Conservation (phyloP, 1,140 invertebrate species). For the Coptotermes formosanus region DNA sequence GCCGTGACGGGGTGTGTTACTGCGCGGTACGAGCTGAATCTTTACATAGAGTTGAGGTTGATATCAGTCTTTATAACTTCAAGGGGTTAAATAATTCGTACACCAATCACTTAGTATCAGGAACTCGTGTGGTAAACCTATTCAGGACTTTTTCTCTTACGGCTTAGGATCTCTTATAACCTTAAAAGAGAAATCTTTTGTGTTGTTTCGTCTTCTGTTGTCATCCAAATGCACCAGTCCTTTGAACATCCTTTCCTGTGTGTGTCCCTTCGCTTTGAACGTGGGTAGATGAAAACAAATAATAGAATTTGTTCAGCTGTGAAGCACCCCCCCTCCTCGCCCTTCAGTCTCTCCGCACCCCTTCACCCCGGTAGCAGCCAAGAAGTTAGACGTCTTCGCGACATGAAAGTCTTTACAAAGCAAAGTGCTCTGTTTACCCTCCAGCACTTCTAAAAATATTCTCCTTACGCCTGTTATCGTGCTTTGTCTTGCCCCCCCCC, state of each 20-base stretch:
- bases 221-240: background rate
- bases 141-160: no score
- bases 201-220: background rate
- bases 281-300: slow-evolving; percentile 15
- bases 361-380: background rate
- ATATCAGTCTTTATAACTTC: no score
- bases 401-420: background rate
- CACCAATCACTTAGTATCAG: no score
- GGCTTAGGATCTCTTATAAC: background rate
- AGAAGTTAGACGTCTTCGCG: background rate
- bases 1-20: no score
- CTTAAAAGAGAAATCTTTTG: background rate
- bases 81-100: no score
- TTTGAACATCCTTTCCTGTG: background rate
- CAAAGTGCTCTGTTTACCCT: background rate
- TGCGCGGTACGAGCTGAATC: no score
- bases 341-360: no score
- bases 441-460: background rate
- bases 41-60: no score
- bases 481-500: background rate
- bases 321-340: background rate
- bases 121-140: no score
- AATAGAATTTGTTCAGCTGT: background rate
- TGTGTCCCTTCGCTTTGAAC: slow-evolving; percentile 37
- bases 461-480: background rate